Evolutionary conservation across 2,797 vertebrate genomes (phyloP), one percentile per base, ranked within the genome.

Genomic region (Zalophus californianus): DNA sequence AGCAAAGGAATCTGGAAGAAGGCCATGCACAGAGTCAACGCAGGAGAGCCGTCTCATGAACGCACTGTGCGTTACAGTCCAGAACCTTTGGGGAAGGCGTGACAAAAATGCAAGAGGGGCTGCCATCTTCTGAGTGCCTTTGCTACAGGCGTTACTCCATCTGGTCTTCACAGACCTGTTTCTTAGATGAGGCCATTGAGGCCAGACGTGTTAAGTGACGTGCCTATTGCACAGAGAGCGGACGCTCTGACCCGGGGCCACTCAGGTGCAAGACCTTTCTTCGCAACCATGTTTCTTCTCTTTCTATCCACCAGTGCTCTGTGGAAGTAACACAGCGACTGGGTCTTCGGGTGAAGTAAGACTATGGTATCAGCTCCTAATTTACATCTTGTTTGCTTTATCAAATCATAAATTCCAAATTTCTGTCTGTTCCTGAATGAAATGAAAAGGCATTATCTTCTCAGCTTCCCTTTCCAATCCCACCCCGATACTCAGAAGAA

Each of bases 401-500:
- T 78, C 48, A 64, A 32, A 82, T 58, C 73, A 84, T 64, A 58
- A 8, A 66, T 9, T 4, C 7, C 27, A 48, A 44, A 44, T 72
- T 80, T 48, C 82, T 83, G 56, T 92, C 91, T 96, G 5, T 38
- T 64, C 70, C 56, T 0, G 0, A 94, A 83, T 86, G 89, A 95
- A 91, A 79, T 0, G 21, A 85, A 96, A 38, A 66, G 96, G 56
- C 86, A 58, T 4, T 73, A 91, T 96, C 80, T 97, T 94, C 90
- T 87, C 86, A 25, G 52, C 9, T 75, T 95, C 50, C 87, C 93
- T 97, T 96, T 95, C 52, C 27, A 96, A 92, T 82, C 29, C 32
- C 0, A 3, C 91, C 96, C 80, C n/a, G 96, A 87, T 38, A 77
- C 75, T 68, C 91, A 58, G 77, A 96, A 92, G 97, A 94, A 98